These are phyloP conservation scores for Exephanes ischioxanthus DNA, from an alignment of 2,888 invertebrate genomes.

Conservation along the genomic window DNA sequence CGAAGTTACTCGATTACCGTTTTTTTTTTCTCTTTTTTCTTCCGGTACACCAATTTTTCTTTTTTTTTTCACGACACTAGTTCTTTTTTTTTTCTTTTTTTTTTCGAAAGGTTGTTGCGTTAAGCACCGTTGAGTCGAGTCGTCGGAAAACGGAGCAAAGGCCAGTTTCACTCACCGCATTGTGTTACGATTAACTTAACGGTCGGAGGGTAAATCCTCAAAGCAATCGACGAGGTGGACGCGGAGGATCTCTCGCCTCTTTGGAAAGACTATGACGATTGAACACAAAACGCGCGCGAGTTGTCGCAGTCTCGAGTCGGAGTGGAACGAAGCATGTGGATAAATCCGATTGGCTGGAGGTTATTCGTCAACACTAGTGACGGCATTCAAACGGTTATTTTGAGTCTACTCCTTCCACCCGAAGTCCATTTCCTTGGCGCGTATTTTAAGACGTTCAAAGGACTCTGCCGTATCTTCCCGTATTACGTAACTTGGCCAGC, in stretches of 20 bases:
- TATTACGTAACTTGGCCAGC: constrained; percentile 73
- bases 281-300: constrained; percentile 48
- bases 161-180: constrained; percentile 1
- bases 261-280: constrained; percentile 24
- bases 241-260: too few species aligned
- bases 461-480: constrained; percentile 74
- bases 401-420: constrained; percentile 9
- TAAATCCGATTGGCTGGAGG: constrained; percentile 84
- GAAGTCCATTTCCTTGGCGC: constrained; percentile 83
- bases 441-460: constrained; percentile 84
- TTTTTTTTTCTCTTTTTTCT: constrained; percentile 18
- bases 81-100: constrained; percentile 14
- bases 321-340: constrained; percentile 85
- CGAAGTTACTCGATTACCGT: constrained; percentile 1
- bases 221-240: too few species aligned
- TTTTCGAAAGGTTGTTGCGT: constrained; percentile 30
- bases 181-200: background rate
- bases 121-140: constrained; percentile 19
- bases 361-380: constrained; percentile 42
- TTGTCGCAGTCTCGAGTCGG: constrained; percentile 18
- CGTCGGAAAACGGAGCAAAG: background rate
- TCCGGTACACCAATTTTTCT: background rate
- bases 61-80: constrained; percentile 11
- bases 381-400: constrained; percentile 36
- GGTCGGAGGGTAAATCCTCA: background rate